phyloP scores from a whole-genome alignment of 2,888 invertebrate species.

The Sphinx pinastri region DNA sequence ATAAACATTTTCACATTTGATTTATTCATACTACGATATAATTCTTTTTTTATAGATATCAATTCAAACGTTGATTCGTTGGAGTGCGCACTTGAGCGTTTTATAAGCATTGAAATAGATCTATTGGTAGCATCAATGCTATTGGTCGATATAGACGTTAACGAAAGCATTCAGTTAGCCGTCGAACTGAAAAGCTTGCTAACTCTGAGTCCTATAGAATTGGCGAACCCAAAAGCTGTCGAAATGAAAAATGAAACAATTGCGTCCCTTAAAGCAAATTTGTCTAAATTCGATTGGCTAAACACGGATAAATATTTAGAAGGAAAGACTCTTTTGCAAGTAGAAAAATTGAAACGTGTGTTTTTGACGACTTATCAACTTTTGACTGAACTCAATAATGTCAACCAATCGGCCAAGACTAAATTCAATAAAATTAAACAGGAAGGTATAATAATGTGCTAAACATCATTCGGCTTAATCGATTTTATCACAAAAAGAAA shows the following conservation, averaged over 20 bases:
- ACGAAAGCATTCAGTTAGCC: constrained; percentile 47
- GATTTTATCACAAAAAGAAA: constrained; percentile 24
- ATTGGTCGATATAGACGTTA: constrained; percentile 44
- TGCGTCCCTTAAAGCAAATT: constrained; percentile 39
- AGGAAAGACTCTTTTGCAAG: constrained; percentile 44
- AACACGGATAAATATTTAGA: constrained; percentile 48
- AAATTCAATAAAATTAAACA: constrained; percentile 30
- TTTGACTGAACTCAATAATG: constrained; percentile 47
- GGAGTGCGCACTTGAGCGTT: constrained; percentile 53
- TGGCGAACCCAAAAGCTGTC: constrained; percentile 32
- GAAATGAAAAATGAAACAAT: constrained; percentile 46
- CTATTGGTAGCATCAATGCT: constrained; percentile 38
- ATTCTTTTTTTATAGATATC: constrained; percentile 57
- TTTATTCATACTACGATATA: not conserved
- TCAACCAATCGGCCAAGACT: constrained; percentile 35
- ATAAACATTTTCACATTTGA: no score
- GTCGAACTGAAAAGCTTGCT: constrained; percentile 46
- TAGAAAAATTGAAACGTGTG: constrained; percentile 47
- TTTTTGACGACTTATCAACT: constrained; percentile 55
- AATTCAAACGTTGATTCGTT: constrained; percentile 60
- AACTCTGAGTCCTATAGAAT: constrained; percentile 35
- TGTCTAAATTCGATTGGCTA: constrained; percentile 57
- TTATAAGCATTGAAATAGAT: constrained; percentile 50
- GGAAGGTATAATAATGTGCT: constrained; percentile 50
- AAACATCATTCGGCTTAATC: constrained; percentile 33